Conservation (phyloP, 2,113 vertebrate genomes). For the Camelus dromedarius region DNA sequence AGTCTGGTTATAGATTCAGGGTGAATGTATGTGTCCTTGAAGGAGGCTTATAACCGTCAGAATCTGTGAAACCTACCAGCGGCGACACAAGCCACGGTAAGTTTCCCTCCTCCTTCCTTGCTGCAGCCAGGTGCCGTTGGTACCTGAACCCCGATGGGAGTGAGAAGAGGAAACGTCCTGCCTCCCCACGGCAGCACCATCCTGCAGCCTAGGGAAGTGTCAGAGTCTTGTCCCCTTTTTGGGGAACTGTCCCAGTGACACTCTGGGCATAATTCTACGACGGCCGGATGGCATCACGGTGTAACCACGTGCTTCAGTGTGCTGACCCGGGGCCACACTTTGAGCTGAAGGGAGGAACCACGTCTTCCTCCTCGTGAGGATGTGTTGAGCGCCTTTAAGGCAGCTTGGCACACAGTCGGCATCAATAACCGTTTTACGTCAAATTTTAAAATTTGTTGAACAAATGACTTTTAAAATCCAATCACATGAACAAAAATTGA, state of each 20-base stretch:
- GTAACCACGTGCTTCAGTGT: too few species aligned
- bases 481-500: background rate
- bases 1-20: background rate
- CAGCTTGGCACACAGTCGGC: background rate
- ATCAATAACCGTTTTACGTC: background rate
- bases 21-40: background rate
- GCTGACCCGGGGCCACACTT: background rate
- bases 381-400: background rate
- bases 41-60: background rate
- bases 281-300: background rate
- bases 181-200: background rate
- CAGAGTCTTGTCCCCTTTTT: background rate
- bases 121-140: background rate
- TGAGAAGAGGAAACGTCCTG: background rate
- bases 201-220: background rate
- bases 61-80: background rate
- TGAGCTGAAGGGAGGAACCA: background rate
- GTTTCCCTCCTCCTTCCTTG: background rate
- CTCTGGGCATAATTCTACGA: background rate
- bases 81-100: background rate
- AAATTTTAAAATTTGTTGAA: constrained; percentile 10
- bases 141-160: background rate
- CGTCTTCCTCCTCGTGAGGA: background rate
- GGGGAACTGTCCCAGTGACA: background rate
- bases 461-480: constrained; percentile 18